These are phyloP conservation scores for Apotomis betuletana DNA, from an alignment of 2,888 invertebrate genomes.

Conservation along the genomic window DNA sequence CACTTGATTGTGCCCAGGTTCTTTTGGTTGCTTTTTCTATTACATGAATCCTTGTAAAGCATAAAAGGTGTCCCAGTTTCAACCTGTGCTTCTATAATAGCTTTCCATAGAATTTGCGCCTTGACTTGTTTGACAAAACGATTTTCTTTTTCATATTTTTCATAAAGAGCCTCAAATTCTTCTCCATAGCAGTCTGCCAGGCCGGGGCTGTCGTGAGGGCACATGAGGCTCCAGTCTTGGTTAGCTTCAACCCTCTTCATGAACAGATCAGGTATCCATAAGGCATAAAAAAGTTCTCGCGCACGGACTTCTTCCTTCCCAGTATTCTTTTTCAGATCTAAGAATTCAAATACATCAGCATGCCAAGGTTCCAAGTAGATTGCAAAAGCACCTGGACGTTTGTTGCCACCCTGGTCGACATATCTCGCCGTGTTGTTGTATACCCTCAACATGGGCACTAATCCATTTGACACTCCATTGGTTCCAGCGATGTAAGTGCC, in stretches of 20 bases:
- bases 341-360: constrained; percentile 97
- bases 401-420: constrained; percentile 99
- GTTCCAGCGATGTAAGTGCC: constrained; percentile 97
- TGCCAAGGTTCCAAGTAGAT: constrained; percentile 99
- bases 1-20: constrained; percentile 99
- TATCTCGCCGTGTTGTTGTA: constrained; percentile 98
- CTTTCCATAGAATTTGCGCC: constrained; percentile 96
- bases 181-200: constrained; percentile 97
- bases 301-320: constrained; percentile 97
- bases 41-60: constrained; percentile 98
- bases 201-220: constrained; percentile 96
- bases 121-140: constrained; percentile 86
- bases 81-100: constrained; percentile 96
- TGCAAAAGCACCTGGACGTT: constrained; percentile 98
- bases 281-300: constrained; percentile 96
- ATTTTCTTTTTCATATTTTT: constrained; percentile 92
- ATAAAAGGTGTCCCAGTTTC: constrained; percentile 99
- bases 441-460: constrained; percentile 97
- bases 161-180: constrained; percentile 95
- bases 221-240: constrained; percentile 97
- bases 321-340: constrained; percentile 97
- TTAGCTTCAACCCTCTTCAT: constrained; percentile 96
- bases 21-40: constrained; percentile 98
- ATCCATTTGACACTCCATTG: constrained; percentile 96
- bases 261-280: constrained; percentile 99